A percentile compares a stretch with the other conserved stretches of the same genome.
Conservation (phyloP, 2,113 vertebrate genomes). For the Brachyhypopomus gauderio region DNA sequence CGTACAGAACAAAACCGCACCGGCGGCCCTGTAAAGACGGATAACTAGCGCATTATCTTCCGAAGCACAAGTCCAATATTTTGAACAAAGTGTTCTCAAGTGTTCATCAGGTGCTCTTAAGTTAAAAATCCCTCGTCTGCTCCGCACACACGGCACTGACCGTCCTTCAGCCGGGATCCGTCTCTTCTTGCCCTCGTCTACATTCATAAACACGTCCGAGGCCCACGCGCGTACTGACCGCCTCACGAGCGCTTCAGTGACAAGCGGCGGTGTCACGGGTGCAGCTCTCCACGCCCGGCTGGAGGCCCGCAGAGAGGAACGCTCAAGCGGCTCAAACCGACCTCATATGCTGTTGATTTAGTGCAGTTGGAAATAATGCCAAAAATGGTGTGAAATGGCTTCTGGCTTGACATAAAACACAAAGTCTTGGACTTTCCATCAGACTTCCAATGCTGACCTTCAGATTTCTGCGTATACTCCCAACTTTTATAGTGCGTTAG, state of each 20-base stretch:
- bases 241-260: constrained; percentile 21
- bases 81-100: neutral
- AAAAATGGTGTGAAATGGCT: neutral
- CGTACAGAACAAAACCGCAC: neutral
- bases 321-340: constrained; percentile 38
- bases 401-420: neutral
- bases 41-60: constrained; percentile 21
- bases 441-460: neutral
- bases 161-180: too few species aligned
- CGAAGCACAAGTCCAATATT: constrained; percentile 13
- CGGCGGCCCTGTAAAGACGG: neutral
- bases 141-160: neutral
- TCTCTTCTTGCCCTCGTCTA: neutral
- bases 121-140: neutral
- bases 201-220: neutral
- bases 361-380: neutral
- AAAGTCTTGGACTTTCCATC: neutral
- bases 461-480: neutral
- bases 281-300: constrained; percentile 38
- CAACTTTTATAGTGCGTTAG: neutral
- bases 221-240: constrained; percentile 5
- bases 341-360: constrained; percentile 35
- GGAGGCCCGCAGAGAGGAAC: constrained; percentile 44
- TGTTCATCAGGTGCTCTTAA: neutral
- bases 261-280: constrained; percentile 37